A percentile compares a stretch with the other conserved stretches of the same genome.
These are phyloP conservation scores for Stichopus chloronotus DNA, from an alignment of 35 echinoderm and acorn worm species.

Conservation along the genomic window DNA sequence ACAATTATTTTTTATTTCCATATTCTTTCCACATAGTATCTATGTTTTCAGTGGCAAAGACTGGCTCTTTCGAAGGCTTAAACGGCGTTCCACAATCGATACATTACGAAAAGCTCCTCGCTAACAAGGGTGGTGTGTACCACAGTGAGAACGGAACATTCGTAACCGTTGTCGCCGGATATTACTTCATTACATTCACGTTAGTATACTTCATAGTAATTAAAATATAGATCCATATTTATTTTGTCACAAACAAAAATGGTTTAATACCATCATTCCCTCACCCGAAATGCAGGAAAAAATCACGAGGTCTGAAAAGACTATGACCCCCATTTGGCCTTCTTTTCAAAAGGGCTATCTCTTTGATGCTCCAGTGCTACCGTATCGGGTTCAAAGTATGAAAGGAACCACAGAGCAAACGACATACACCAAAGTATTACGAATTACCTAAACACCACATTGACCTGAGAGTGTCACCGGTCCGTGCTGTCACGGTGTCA, in stretches of 20 bases:
- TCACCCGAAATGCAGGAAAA: neutral
- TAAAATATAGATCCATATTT: neutral
- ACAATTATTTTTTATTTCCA: neutral
- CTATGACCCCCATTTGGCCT: too few species aligned
- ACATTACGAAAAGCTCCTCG: slow-evolving; percentile 61
- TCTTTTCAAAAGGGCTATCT: too few species aligned
- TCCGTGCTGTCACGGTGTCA: too few species aligned
- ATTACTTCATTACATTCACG: slow-evolving; percentile 91
- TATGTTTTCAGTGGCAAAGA: slow-evolving; percentile 77
- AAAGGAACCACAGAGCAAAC: too few species aligned
- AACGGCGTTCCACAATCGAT: slow-evolving; percentile 9
- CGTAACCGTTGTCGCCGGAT: slow-evolving; percentile 61
- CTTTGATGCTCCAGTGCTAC: too few species aligned
- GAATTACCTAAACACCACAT: too few species aligned
- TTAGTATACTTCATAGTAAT: slow-evolving; percentile 50
- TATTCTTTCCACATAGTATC: slow-evolving; percentile 16
- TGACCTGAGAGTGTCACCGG: too few species aligned
- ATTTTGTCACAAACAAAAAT: neutral
- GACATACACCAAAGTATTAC: too few species aligned
- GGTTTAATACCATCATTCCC: neutral
- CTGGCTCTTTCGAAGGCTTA: slow-evolving; percentile 21
- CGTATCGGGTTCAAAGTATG: too few species aligned
- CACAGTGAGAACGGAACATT: slow-evolving; percentile 64
- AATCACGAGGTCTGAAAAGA: too few species aligned
- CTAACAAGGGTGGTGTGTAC: slow-evolving; percentile 77